These are phyloP conservation scores for Varanus salvator DNA, from an alignment of 2,113 vertebrate species.

Conservation along the genomic window DNA sequence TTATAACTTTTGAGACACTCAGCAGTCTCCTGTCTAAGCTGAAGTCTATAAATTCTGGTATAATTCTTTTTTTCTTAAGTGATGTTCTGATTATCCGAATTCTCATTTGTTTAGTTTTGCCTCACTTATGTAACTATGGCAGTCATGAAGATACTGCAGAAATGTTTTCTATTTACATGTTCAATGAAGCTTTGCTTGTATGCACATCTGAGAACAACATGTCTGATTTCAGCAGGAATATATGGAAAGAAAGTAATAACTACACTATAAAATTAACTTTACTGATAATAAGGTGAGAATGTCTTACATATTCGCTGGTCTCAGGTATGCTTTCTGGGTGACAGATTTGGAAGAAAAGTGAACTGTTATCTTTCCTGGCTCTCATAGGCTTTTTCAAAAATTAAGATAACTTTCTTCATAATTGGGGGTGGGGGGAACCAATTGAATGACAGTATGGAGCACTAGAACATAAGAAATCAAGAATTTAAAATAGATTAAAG, in stretches of 20 bases:
- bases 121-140: neutral
- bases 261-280: neutral
- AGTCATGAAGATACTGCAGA: neutral
- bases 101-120: neutral
- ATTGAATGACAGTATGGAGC: neutral
- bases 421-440: too few relatives aligned
- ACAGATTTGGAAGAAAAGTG: neutral
- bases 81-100: neutral
- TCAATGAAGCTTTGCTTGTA: neutral
- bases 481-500: conserved; percentile 43
- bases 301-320: neutral
- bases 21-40: neutral
- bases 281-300: neutral
- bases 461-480: neutral
- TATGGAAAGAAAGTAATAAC: neutral
- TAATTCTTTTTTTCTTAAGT: conserved; percentile 18
- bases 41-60: neutral
- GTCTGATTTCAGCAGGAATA: neutral
- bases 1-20: neutral
- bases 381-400: neutral
- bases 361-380: neutral
- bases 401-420: conserved; percentile 22
- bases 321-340: neutral
- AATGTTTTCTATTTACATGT: neutral
- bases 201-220: neutral